Base-by-base conservation (phyloP, 2,113 vertebrate genomes). In the Corvus cornix region DNA sequence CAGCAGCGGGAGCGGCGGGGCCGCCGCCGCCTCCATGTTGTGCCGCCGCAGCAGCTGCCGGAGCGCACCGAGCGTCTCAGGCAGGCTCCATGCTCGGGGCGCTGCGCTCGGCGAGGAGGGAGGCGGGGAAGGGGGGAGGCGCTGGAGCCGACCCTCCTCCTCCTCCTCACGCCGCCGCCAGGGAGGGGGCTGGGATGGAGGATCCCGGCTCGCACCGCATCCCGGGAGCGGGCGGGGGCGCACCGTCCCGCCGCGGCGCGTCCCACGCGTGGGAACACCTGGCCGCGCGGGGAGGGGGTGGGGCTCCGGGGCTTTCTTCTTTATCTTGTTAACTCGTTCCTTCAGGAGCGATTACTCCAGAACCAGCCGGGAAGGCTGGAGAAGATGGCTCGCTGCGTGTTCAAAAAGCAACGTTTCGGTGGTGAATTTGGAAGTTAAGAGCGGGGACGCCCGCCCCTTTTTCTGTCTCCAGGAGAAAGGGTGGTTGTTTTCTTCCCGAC, bases 11-110 rank as follows among this genome's bases (percentile, higher is more conserved):
- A 68, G 89, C 88, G 79, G 92, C 91, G 91, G 43, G 59, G 82
- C 70, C 51, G 76, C 58, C 80, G 90, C 94, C 93, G 93, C 95
- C 97, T 96, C 97, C 97, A 96, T 96, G 94, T 96, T 97, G 96
- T 79, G 96, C 97, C 79, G 96, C 97, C 82, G 97, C 95, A 35
- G 97, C 97, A 86, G 95, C 97, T 82, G 93, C 96, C 74, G 69
- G 91, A 94, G 94, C 92, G 76, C 95, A 43, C 92, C 37, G 93
- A 78, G 81, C 58, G 75, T 14, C 96, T 97, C 95, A 97, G 89
- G 95, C 96, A 35, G 96, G 95, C 89, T 97, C 97, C 97, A 97
- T 97, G 94, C 97, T 95, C 95, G 16, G 88, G 70, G 89, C 70
- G 90, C 95, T 64, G 91, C 91, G 90, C 92, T 89, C 83, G 79